phyloP scores from a whole-genome alignment of 2,797 vertebrate species.

The Gymnothorax reevesii region DNA sequence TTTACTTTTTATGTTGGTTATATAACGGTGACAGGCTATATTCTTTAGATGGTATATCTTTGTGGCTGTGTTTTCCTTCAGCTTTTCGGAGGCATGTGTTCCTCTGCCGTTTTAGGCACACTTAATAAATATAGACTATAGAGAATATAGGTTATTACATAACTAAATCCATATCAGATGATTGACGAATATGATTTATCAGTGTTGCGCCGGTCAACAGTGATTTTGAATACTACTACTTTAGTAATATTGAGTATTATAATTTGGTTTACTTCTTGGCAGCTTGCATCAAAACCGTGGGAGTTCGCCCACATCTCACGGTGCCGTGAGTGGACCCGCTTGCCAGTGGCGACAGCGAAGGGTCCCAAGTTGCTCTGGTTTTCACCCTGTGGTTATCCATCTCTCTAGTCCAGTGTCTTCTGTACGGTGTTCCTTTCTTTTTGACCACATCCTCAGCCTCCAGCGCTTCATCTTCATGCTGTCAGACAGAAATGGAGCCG shows the following conservation, averaged over 20 bases:
- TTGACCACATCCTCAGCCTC: neutral
- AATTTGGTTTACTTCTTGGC: neutral
- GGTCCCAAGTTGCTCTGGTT: constrained; percentile 7
- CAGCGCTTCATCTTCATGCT: neutral
- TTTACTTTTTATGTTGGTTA: neutral
- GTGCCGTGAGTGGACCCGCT: neutral
- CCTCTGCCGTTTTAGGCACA: neutral
- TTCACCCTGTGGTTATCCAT: neutral
- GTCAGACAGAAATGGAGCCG: neutral
- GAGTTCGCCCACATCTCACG: neutral
- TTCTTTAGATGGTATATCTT: neutral
- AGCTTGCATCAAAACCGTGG: neutral
- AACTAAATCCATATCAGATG: neutral
- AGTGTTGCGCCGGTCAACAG: neutral
- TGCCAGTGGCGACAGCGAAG: neutral
- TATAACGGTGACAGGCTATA: neutral
- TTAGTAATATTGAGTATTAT: neutral
- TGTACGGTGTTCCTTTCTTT: neutral
- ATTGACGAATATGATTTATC: neutral
- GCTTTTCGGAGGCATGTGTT: neutral
- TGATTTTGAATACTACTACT: neutral
- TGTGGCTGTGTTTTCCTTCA: neutral
- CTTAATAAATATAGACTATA: neutral
- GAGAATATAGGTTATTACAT: neutral
- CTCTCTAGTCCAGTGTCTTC: constrained; percentile 1